Evolutionary conservation across 1,140 invertebrate species (phyloP).

Genomic region (Aradophagus sp.): DNA sequence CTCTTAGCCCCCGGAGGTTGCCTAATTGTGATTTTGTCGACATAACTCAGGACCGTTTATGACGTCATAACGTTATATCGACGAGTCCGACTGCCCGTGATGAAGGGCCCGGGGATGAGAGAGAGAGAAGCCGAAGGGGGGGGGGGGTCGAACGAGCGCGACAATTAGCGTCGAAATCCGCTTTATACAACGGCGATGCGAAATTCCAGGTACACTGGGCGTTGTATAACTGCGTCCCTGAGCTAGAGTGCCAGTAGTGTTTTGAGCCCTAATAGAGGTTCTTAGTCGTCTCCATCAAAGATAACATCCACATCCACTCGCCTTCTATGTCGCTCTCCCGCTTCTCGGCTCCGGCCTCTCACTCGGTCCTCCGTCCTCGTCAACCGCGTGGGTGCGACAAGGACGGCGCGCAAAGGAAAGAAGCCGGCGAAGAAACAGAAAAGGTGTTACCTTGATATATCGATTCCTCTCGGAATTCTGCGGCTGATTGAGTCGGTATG

Average conservation of each 20-base stretch:
- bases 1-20: conserved; percentile 31
- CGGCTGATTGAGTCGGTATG: conserved; percentile 65
- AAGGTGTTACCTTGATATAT: conserved; percentile 69
- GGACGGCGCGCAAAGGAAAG: conserved; percentile 18
- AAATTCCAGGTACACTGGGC: conserved; percentile 38
- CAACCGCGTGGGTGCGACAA: conserved; percentile 8
- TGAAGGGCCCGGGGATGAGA: conserved; percentile 14
- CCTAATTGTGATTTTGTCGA: conserved; percentile 46
- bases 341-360: conserved; percentile 8
- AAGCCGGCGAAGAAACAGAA: conserved; percentile 57
- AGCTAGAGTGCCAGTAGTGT: conserved; percentile 59
- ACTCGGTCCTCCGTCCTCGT: background rate
- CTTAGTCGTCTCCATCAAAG: conserved; percentile 65
- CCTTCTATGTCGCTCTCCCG: conserved; percentile 29
- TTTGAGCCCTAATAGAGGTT: conserved; percentile 66
- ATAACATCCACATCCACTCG: conserved; percentile 58
- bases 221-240: conserved; percentile 63
- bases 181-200: conserved; percentile 38
- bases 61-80: conserved; percentile 37
- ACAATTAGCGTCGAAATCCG: conserved; percentile 47
- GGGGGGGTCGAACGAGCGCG: too few relatives aligned
- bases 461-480: conserved; percentile 61
- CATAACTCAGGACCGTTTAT: conserved; percentile 44
- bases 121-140: too few relatives aligned
- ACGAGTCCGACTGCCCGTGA: conserved; percentile 15